A percentile compares a stretch with the other conserved stretches of the same genome.
Evolutionary conservation across 2,797 vertebrate genomes (phyloP).

Genomic region (Hydrophis major): DNA sequence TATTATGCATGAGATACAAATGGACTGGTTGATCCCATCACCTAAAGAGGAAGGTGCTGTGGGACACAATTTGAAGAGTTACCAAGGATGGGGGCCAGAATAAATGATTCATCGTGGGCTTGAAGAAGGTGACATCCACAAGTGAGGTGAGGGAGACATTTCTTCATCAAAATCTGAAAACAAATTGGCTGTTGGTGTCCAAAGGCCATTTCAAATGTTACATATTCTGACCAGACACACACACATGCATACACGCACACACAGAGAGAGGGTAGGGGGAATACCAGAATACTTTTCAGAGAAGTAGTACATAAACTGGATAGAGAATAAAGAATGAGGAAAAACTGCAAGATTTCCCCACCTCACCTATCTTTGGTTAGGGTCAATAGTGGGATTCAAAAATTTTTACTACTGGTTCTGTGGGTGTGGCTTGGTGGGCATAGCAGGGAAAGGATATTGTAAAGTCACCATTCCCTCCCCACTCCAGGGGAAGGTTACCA

Average conservation of each 20-base stretch:
- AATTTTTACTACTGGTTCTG: too few species aligned
- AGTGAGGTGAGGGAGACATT: background rate
- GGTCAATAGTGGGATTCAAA: too few species aligned
- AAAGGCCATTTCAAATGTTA: background rate
- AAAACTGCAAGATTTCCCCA: background rate
- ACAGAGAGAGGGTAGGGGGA: too few species aligned
- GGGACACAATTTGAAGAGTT: background rate
- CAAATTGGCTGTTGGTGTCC: background rate
- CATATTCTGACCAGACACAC: background rate
- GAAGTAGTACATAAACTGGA: background rate
- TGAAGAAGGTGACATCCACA: background rate
- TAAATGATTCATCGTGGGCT: background rate
- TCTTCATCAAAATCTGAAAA: background rate
- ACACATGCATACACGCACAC: too few species aligned
- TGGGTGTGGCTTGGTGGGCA: too few species aligned
- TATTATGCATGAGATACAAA: background rate
- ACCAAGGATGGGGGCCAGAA: background rate
- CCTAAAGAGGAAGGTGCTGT: background rate
- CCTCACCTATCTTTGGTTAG: background rate
- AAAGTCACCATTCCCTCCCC: too few species aligned
- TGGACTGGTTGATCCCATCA: background rate
- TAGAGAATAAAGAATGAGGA: background rate
- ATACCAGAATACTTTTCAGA: background rate
- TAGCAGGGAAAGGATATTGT: too few species aligned
- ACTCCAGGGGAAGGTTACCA: too few species aligned